These are phyloP conservation scores for Slavum lentiscoides DNA, from an alignment of 2,888 invertebrate species.

Conservation along the genomic window DNA sequence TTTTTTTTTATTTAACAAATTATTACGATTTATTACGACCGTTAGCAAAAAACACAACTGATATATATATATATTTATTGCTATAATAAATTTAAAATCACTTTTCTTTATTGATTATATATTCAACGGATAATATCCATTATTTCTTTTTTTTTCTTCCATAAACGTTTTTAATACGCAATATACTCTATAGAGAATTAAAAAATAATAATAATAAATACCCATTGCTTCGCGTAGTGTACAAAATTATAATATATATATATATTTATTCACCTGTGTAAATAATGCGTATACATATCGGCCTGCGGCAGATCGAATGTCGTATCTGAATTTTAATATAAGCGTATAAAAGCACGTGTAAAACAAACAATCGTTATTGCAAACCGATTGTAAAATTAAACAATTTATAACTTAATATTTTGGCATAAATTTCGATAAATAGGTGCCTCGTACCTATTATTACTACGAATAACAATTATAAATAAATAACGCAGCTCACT, in stretches of 20 bases:
- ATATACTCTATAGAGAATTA: not conserved
- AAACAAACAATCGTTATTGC: too few relatives aligned
- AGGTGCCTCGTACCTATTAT: too few relatives aligned
- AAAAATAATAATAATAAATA: not conserved
- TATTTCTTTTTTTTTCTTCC: not conserved
- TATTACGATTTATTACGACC: conserved; percentile 8
- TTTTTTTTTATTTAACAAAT: too few relatives aligned
- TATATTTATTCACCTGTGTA: conserved; percentile 23
- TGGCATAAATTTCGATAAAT: too few relatives aligned
- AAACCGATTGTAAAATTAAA: not conserved
- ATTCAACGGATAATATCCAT: not conserved
- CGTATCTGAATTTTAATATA: not conserved
- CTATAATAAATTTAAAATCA: not conserved
- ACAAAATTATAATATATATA: not conserved
- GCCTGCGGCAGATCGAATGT: not conserved
- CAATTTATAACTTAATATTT: too few relatives aligned
- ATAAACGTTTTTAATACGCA: not conserved
- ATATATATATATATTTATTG: not conserved
- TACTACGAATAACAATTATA: too few relatives aligned
- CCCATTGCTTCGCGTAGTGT: not conserved
- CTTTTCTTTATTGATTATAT: not conserved
- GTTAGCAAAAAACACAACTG: not conserved
- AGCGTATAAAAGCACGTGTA: not conserved
- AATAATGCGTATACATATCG: not conserved
- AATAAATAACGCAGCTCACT: too few relatives aligned